phyloP scores from a whole-genome alignment of 2,797 vertebrate genomes.

The Denticeps clupeoides region DNA sequence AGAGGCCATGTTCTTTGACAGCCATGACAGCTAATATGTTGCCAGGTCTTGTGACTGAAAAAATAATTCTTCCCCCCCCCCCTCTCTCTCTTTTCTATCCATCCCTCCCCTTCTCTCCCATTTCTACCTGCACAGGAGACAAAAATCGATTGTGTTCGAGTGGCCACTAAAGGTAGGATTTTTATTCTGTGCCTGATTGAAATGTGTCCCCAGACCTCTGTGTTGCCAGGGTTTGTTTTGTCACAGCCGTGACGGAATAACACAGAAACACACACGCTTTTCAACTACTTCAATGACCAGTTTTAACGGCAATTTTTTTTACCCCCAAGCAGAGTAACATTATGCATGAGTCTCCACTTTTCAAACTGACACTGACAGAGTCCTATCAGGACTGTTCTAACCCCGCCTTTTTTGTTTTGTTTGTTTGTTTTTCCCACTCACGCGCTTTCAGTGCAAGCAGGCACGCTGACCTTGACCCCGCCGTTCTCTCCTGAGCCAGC shows the following conservation, averaged over 20 bases:
- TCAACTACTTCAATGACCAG: not conserved
- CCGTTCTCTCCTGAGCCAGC: no score
- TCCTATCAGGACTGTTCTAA: not conserved
- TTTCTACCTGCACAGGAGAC: slow-evolving; percentile 68
- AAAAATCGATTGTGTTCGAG: slow-evolving; percentile 79
- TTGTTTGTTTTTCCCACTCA: no score
- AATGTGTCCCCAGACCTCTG: slow-evolving; percentile 18
- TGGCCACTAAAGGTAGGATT: slow-evolving; percentile 77
- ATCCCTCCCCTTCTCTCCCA: slow-evolving; percentile 25
- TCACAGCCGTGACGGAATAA: slow-evolving; percentile 2
- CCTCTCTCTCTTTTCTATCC: slow-evolving; percentile 17
- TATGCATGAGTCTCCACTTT: not conserved
- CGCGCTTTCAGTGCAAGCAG: no score
- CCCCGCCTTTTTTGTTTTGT: no score
- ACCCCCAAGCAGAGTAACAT: not conserved
- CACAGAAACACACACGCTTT: not conserved
- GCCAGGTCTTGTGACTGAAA: slow-evolving; percentile 12
- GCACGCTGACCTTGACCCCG: no score
- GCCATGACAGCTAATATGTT: slow-evolving; percentile 18
- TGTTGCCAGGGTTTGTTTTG: slow-evolving; percentile 10
- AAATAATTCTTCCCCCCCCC: slow-evolving; percentile 20
- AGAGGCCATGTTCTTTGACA: not conserved
- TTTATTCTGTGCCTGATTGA: slow-evolving; percentile 20
- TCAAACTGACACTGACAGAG: not conserved
- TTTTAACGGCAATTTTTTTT: not conserved